Evolutionary conservation across 1,140 invertebrate genomes (phyloP).

Genomic region (Cherax quadricarinatus): DNA sequence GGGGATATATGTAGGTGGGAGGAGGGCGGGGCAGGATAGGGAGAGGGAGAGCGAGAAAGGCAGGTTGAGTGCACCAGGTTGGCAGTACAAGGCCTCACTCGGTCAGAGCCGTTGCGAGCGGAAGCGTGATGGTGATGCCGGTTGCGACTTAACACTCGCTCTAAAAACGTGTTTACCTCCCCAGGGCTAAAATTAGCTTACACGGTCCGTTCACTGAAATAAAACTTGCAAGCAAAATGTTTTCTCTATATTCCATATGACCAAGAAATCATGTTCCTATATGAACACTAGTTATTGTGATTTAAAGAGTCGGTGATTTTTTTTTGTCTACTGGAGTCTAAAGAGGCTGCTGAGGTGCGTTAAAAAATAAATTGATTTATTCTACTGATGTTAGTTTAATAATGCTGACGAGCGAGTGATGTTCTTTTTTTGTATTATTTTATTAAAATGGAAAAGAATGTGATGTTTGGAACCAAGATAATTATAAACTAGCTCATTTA

Average conservation of each 20-base stretch:
- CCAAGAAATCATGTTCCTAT: neutral
- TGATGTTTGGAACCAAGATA: no score
- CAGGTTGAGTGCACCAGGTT: neutral
- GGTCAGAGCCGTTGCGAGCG: neutral
- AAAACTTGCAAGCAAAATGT: neutral
- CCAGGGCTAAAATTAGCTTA: neutral
- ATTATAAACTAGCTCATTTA: no score
- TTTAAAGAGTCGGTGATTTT: neutral
- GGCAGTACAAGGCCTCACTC: neutral
- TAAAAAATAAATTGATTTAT: neutral
- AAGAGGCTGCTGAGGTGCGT: neutral
- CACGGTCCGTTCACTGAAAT: no score
- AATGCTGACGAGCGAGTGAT: neutral
- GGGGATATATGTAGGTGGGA: neutral
- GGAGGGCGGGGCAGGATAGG: neutral
- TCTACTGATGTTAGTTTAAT: neutral
- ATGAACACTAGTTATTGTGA: neutral
- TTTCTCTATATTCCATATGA: neutral
- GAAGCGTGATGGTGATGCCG: neutral
- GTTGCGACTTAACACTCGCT: neutral
- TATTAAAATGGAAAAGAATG: no score
- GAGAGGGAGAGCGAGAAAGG: neutral
- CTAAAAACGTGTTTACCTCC: no score
- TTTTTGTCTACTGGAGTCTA: neutral
- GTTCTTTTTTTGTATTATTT: neutral